Percentiles rank a stretch among this genome's conserved stretches.
These are phyloP conservation scores for Neosalanx taihuensis DNA, from an alignment of 2,797 vertebrate species.

Conservation along the genomic window DNA sequence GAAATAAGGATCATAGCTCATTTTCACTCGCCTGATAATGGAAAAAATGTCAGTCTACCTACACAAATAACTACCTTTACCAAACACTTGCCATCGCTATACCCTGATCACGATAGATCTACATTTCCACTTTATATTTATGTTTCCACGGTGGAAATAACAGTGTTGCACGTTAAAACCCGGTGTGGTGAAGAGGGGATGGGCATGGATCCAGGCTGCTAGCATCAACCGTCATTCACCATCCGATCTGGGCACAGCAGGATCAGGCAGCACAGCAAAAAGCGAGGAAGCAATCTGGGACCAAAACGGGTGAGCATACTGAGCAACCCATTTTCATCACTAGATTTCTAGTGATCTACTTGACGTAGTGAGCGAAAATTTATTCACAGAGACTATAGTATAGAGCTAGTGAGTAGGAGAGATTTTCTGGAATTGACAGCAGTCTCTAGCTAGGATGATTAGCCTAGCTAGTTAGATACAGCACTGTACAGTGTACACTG, in stretches of 20 bases:
- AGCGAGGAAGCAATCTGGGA: neutral
- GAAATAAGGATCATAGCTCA: slow-evolving; percentile 24
- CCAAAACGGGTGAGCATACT: neutral
- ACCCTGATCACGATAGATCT: neutral
- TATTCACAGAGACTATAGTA: no score
- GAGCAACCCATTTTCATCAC: neutral
- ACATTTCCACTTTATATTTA: neutral
- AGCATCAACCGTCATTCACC: slow-evolving; percentile 20
- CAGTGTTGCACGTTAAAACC: slow-evolving; percentile 20
- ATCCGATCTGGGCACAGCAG: slow-evolving; percentile 31
- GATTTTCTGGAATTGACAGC: no score
- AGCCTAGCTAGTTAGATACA: no score
- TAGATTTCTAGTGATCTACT: neutral
- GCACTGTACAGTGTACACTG: no score
- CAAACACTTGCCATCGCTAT: neutral
- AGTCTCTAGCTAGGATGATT: no score
- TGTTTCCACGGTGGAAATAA: neutral
- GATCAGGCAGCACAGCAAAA: neutral
- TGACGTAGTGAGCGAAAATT: neutral
- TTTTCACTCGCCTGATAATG: no score
- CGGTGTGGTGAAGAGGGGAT: slow-evolving; percentile 46
- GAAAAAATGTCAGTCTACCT: neutral
- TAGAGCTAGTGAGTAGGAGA: no score
- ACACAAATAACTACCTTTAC: neutral
- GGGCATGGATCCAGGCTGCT: slow-evolving; percentile 2